Evolutionary conservation across 2,888 invertebrate genomes (phyloP).

Genomic region (Julus scandinavius): DNA sequence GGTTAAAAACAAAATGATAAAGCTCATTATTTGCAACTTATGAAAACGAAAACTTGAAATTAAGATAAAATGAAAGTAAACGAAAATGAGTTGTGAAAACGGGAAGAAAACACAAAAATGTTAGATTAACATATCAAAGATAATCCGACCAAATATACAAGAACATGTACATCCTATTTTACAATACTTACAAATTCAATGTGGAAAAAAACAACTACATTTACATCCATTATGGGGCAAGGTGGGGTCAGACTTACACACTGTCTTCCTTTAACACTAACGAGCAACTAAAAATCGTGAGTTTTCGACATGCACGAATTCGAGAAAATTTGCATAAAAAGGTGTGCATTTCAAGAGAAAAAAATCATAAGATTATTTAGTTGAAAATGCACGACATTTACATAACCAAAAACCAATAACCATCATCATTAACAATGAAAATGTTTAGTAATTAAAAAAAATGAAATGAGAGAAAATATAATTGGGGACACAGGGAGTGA

Average conservation of each 20-base stretch:
- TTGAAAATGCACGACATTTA: neutral
- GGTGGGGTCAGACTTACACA: neutral
- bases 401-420: neutral
- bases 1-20: neutral
- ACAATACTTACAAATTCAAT: constrained; percentile 48
- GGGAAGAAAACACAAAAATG: neutral
- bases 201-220: constrained; percentile 29
- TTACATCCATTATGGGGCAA: neutral
- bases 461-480: neutral
- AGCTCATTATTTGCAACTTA: constrained; percentile 12
- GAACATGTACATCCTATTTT: constrained; percentile 52
- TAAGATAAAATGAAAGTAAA: neutral
- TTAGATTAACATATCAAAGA: neutral
- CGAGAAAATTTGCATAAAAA: neutral
- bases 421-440: no score
- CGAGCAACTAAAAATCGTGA: neutral
- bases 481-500: neutral
- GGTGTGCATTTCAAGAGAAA: neutral
- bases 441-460: neutral
- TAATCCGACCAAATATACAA: constrained; percentile 48
- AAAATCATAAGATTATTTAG: neutral
- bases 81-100: neutral
- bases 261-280: neutral
- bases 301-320: neutral
- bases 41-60: neutral